Base-by-base conservation (phyloP, 1,140 invertebrate genomes). In the Sitobion miscanthi region DNA sequence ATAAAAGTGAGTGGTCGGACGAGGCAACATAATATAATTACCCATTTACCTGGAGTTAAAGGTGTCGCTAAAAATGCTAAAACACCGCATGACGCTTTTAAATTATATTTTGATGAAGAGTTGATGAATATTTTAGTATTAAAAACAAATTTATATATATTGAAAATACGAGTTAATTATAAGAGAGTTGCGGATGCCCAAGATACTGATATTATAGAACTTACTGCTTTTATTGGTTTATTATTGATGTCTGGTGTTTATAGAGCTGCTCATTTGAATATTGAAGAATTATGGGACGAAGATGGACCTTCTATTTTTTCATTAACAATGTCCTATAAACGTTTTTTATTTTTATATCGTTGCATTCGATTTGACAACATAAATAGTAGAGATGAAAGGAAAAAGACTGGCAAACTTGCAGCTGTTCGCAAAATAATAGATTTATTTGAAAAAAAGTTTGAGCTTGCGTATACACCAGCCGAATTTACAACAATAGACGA, bases 401-500 rank as follows among this genome's bases (percentile, higher is more conserved):
- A 30, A 83, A 83, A 42, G 1, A 42, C 82, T 83, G 82, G 45
- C 20, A 42, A 83, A 86, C 94, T 95, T 47, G 95, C 95, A 90
- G 94, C 95, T 25, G 95, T 95, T 77, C 90, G 95, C 47, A 94
- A 95, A 87, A 30, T 95, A 23, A 95, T 95, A 94, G 94, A 95
- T 91, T 77, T 91, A 23, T 54, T 54, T 54, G 52, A 21, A 6
- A 54, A 54, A 21, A 54, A 54, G 17, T 95, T 95, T 94, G 93
- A 95, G 87, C 94, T 94, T 95, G 94, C 94, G 6, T 95, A 95
- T 93, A 94, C 94, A 69, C 93, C 94, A 35, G 93, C 94, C 87
- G 94, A 95, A 94, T 94, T 95, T 21, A 54, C 52, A 54, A 54
- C 95, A 38, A 95, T 95, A 52, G 95, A 96, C 94, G 95, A 96